Base-by-base conservation (phyloP, 2,888 invertebrate species). In the Pseudolycoriella hygida region DNA sequence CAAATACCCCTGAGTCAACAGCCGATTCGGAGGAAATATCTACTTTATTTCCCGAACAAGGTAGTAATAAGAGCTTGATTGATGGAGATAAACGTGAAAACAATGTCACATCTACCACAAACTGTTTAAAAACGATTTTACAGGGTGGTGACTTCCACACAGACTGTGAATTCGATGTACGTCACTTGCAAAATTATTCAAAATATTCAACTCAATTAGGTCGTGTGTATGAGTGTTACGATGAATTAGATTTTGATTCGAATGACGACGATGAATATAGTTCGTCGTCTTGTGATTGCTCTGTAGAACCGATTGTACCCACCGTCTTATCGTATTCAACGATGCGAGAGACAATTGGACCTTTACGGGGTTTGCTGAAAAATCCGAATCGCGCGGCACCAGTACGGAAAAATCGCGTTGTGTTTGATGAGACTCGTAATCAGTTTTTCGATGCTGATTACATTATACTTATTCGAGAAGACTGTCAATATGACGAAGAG, bases 361-460 rank as follows among this genome's bases (percentile, higher is more conserved):
- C 61, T 44, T 50, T 65, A 51, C 60, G 66, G 18, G 65, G 66
- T 43, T 50, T 85, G 55, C 72, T 87, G 45, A 85, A 86, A 67
- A 81, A 82, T 57, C 73, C 77, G 49, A 80, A 81, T 48, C 69
- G 73, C 46, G 73, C 69, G 52, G 79, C 77, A 59, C 63, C 71
- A 49, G 62, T 70, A 48, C 78, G 77, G 55, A 82, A 80, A 57
- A 76, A 87, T 61, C 76, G 86, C 46, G 89, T 89, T 18, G 78
- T 86, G 44, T 89, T 89, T 59, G 86, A 89, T 60, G 89, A 89
- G 67, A 84, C 79, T 57, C 76, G 83, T 45, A 89, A 89, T 67
- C 85, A 87, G 62, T 88, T 87, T 67, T 88, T 89, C 62, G 89
- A 89, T 55, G 88, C 89, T 44, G 88, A 89, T 67, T 89, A 89